phyloP scores from a whole-genome alignment of 2,113 vertebrate genomes.

The Thermophis baileyi region DNA sequence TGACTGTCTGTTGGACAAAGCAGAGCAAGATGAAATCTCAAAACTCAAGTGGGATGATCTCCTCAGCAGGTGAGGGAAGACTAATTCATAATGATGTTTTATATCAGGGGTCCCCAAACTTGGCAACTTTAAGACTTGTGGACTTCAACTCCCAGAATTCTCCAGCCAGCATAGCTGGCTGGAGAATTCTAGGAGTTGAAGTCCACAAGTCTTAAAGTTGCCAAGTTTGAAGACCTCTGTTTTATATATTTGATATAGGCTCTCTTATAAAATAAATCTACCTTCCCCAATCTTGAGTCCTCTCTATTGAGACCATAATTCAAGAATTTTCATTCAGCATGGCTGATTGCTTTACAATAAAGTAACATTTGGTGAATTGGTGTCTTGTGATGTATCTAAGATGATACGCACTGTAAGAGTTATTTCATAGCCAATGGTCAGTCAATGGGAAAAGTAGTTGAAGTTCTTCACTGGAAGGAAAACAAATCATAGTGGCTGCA shows the following conservation, averaged over 20 bases:
- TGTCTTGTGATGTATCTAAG: not conserved
- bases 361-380: not conserved
- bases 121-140: no score
- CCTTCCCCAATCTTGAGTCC: not conserved
- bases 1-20: conserved; percentile 90
- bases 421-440: not conserved
- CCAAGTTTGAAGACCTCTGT: no score
- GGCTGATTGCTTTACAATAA: not conserved
- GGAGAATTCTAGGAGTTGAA: no score
- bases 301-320: not conserved
- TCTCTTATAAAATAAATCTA: not conserved
- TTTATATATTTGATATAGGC: not conserved
- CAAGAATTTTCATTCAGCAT: not conserved
- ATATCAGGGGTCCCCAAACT: no score
- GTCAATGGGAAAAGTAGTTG: not conserved
- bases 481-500: not conserved
- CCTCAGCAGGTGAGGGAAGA: conserved; percentile 78
- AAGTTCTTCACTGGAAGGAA: not conserved
- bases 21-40: conserved; percentile 79
- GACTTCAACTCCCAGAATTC: no score
- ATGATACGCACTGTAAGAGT: not conserved
- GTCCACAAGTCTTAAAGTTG: no score
- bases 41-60: conserved; percentile 90
- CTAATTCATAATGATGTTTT: not conserved
- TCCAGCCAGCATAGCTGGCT: no score